Percentiles rank a stretch among this genome's conserved stretches.
These are phyloP conservation scores for Pristiophorus japonicus DNA, from an alignment of 2,113 vertebrate species.

Conservation along the genomic window DNA sequence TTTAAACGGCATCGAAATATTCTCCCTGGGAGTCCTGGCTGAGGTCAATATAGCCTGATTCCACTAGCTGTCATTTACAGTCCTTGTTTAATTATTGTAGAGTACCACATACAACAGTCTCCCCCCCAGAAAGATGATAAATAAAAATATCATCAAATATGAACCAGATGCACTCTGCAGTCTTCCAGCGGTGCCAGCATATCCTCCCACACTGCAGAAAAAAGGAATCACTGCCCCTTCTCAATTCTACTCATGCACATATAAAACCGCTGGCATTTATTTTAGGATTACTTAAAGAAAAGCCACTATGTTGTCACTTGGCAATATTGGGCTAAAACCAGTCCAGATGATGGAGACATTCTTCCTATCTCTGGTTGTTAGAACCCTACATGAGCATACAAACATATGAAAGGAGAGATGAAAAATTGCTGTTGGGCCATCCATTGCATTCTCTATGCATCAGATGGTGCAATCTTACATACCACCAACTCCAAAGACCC, in stretches of 20 bases:
- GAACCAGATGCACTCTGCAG: not conserved
- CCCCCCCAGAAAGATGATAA: not conserved
- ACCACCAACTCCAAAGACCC: not conserved
- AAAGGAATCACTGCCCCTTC: not conserved
- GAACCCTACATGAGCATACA: not conserved
- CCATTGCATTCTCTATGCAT: not conserved
- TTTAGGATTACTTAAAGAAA: slow-evolving; percentile 3
- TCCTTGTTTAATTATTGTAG: not conserved
- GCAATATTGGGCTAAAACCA: not conserved
- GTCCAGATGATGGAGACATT: not conserved
- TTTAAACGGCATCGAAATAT: not conserved
- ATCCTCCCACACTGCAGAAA: not conserved
- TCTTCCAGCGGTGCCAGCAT: not conserved
- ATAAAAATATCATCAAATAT: too few relatives aligned
- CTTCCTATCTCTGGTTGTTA: not conserved
- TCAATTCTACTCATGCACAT: not conserved
- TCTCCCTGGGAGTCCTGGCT: slow-evolving; percentile 4
- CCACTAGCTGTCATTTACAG: not conserved
- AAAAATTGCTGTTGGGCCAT: not conserved
- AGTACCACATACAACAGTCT: not conserved
- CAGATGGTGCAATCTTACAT: not conserved
- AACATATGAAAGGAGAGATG: not conserved
- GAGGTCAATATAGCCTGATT: not conserved
- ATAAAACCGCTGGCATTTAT: not conserved
- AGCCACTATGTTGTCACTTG: not conserved